These are phyloP conservation scores for Dysmachus trigonus DNA, from an alignment of 2,888 invertebrate species.

Conservation along the genomic window DNA sequence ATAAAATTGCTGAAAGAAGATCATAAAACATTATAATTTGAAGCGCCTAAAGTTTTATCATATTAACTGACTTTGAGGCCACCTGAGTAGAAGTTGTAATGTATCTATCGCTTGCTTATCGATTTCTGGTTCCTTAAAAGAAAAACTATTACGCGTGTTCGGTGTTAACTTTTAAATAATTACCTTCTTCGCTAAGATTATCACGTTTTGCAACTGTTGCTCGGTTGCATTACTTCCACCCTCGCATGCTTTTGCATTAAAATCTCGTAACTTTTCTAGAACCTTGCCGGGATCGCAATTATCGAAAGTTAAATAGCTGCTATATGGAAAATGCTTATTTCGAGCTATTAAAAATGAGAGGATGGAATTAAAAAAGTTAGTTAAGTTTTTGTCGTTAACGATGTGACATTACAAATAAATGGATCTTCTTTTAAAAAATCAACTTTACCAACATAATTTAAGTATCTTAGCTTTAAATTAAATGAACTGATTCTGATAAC, in stretches of 20 bases:
- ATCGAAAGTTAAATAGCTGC: conserved; percentile 75
- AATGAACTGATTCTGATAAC: too few species aligned
- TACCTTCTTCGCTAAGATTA: conserved; percentile 69
- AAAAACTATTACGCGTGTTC: conserved; percentile 6
- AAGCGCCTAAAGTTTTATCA: neutral
- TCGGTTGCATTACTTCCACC: conserved; percentile 67
- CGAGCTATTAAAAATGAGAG: neutral
- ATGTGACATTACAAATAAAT: too few species aligned
- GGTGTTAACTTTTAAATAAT: conserved; percentile 9
- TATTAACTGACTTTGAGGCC: conserved; percentile 73
- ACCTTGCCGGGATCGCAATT: conserved; percentile 80
- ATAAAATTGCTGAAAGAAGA: conserved; percentile 76
- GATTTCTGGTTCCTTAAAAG: conserved; percentile 51
- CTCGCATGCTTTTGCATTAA: conserved; percentile 72
- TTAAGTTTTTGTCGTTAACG: too few species aligned
- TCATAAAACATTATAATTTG: conserved; percentile 45
- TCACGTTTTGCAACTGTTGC: conserved; percentile 70
- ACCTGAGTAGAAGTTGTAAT: conserved; percentile 72
- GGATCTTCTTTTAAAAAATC: too few species aligned
- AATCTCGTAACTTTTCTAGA: conserved; percentile 76
- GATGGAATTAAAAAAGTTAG: neutral
- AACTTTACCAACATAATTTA: too few species aligned
- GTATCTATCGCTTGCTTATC: conserved; percentile 66
- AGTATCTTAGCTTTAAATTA: too few species aligned
- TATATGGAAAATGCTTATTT: conserved; percentile 63